These are phyloP conservation scores for Amorpha juglandis DNA, from an alignment of 2,888 invertebrate species.

Conservation along the genomic window DNA sequence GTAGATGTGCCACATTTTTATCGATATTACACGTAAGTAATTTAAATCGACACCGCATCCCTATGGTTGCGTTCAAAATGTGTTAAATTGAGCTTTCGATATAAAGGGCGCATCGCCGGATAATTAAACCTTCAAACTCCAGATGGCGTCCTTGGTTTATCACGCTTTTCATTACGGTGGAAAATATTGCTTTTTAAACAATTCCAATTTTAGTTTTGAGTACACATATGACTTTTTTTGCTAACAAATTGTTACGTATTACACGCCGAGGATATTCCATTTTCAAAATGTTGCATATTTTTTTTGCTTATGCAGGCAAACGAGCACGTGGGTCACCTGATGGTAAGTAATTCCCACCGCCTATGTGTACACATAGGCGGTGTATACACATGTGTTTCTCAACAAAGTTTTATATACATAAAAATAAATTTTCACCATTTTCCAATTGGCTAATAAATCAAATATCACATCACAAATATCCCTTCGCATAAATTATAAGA, in stretches of 20 bases:
- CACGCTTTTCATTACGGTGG: conserved; percentile 16
- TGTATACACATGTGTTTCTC: no score
- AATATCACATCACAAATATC: background rate
- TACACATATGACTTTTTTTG: no score
- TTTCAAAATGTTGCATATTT: no score
- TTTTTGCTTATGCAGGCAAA: no score
- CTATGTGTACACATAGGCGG: no score
- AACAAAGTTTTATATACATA: no score
- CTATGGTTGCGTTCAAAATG: conserved; percentile 16
- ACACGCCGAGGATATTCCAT: no score
- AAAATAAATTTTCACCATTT: background rate
- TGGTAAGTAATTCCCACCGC: no score
- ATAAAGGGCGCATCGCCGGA: conserved; percentile 25
- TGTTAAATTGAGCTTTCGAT: conserved; percentile 26
- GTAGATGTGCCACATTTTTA: background rate
- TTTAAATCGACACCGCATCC: background rate
- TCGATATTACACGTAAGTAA: background rate
- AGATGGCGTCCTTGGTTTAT: conserved; percentile 28
- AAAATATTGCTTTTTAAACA: conserved; percentile 13
- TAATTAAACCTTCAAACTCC: conserved; percentile 33
- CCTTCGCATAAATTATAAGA: background rate
- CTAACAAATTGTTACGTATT: no score
- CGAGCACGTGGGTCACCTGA: no score
- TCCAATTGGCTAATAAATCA: no score
- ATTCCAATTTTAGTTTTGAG: background rate